Evolutionary conservation across 2,888 invertebrate genomes (phyloP).

Genomic region (Eupithecia centaureata): DNA sequence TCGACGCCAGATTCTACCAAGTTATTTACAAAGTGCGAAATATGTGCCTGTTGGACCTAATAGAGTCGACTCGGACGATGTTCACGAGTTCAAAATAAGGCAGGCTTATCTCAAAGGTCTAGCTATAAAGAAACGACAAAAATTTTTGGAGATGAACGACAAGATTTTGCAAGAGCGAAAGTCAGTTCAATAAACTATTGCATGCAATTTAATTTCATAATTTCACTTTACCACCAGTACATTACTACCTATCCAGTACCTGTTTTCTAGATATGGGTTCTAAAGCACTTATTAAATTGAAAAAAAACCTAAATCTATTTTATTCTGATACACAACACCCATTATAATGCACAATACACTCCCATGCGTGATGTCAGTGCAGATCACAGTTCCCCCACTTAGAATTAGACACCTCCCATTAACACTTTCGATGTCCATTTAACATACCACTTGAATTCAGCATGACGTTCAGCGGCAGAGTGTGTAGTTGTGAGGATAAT

Average conservation of each 20-base stretch:
- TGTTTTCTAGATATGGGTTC: no score
- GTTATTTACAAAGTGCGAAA: constrained; percentile 75
- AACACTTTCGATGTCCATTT: background rate
- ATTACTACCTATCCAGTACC: background rate
- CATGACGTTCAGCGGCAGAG: background rate
- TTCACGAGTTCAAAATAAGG: constrained; percentile 65
- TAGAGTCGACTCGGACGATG: constrained; percentile 48
- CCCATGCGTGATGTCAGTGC: no score
- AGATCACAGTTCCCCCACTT: no score
- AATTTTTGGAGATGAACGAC: constrained; percentile 80
- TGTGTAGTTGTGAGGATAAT: background rate
- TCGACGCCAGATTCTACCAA: constrained; percentile 68
- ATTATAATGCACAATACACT: no score
- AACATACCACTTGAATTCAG: no score
- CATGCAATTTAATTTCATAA: background rate
- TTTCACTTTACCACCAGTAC: no score
- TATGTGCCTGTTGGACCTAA: constrained; percentile 59
- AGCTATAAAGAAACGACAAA: constrained; percentile 83
- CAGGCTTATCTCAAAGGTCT: constrained; percentile 73
- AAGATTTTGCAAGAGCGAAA: constrained; percentile 84
- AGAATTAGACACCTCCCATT: background rate
- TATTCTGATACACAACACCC: no score
- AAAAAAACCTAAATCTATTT: no score
- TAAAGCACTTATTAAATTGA: no score
- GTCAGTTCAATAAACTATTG: constrained; percentile 66